These are phyloP conservation scores for Pteruthius melanotis DNA, from an alignment of 2,113 vertebrate species.

Conservation along the genomic window DNA sequence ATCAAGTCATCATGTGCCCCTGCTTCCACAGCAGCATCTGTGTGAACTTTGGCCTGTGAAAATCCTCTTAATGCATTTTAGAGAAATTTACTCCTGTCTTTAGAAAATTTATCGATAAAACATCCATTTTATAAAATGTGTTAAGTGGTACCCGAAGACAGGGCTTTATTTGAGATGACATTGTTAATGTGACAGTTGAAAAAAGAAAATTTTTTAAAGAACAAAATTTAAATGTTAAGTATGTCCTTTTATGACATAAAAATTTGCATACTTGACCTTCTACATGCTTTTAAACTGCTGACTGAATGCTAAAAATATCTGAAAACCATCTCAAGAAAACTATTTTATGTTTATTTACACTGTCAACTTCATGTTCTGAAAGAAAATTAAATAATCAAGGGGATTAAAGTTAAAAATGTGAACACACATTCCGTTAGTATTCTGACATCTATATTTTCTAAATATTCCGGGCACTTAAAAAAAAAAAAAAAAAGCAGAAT, in stretches of 20 bases:
- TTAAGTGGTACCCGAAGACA: neutral
- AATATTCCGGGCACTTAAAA: neutral
- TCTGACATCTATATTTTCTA: neutral
- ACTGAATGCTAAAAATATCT: neutral
- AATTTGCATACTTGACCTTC: neutral
- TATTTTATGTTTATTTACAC: neutral
- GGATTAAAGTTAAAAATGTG: neutral
- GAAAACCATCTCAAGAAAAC: neutral
- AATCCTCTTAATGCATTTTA: neutral
- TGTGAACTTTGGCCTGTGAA: neutral
- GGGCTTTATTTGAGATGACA: neutral
- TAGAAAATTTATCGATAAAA: neutral
- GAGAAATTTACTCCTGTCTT: neutral
- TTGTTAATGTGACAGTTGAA: neutral
- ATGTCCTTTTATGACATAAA: neutral
- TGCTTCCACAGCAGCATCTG: neutral
- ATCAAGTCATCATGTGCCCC: accelerated
- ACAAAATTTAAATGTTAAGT: neutral
- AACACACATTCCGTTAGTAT: neutral
- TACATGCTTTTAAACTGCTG: neutral
- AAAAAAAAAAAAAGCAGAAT: neutral
- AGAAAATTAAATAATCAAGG: neutral
- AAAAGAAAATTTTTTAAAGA: neutral
- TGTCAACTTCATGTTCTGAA: neutral
- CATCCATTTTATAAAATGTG: neutral